Base-by-base conservation (phyloP, 1,140 invertebrate genomes). In the Drosophila ohnishii region DNA sequence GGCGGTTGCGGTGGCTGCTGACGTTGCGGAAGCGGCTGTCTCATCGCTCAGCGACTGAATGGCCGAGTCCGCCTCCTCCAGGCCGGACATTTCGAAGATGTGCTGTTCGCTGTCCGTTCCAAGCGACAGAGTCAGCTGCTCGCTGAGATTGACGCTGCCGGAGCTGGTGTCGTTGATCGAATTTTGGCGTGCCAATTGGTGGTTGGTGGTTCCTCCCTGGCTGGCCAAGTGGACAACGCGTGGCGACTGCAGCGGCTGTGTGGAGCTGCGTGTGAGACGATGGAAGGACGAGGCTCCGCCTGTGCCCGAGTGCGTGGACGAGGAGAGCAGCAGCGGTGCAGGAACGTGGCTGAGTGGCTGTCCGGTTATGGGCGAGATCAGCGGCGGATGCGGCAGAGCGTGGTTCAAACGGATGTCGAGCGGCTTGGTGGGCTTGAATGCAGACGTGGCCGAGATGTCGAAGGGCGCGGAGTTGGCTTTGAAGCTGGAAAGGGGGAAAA, bases 51-150 rank as follows among this genome's bases (percentile, higher is more conserved):
- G 56, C 64, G 83, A 88, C 65, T 73, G 78, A 28, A 82, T 78
- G 34, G 84, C 75, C 35, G 80, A 82, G 37, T 90, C 83, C 44
- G 90, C 83, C 47, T 91, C 81, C 37, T 90, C 90, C 59, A 91
- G 34, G 35, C 90, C 87, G 62, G 90, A 91, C 90, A 91, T 91
- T 56, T 91, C 90, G 30, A 91, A 91, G 56, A 91, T 90, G 67
- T 84, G 81, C 55, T 84, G 81, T 45, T 89, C 89, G 28, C 66
- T 77, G 57, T 90, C 88, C 56, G 73, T 78, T 48, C 83, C 86
- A 62, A 80, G 61, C 5, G 85, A 88, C 13, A 89, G 62, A 10
- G 72, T 80, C 19, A 82, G 35, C 34, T 90, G 87, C 57, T 90
- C 84, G 61, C 79, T 80, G 22, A 84, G 71, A 50, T 62, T 86